phyloP scores from a whole-genome alignment of 1,140 invertebrate genomes.

The Drosophila arawakana region DNA sequence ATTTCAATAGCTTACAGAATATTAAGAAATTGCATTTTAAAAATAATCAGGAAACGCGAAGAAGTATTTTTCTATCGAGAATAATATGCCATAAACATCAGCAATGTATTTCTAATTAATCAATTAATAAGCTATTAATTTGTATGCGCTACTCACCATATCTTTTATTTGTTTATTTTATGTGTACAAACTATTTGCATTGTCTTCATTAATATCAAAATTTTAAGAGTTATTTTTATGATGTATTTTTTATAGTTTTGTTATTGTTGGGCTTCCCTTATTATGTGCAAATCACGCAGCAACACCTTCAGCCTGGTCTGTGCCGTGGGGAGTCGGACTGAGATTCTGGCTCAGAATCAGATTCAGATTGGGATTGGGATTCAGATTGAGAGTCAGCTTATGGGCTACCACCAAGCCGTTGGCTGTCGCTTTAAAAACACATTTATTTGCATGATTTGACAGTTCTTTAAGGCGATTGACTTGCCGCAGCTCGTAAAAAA shows the following conservation, averaged over 20 bases:
- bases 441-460: slow-evolving; percentile 82
- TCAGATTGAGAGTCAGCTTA: slow-evolving; percentile 8
- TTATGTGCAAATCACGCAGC: slow-evolving; percentile 40
- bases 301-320: slow-evolving; percentile 8
- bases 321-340: slow-evolving; percentile 9
- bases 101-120: slow-evolving; percentile 31
- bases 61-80: slow-evolving; percentile 2
- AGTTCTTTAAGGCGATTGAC: slow-evolving; percentile 77
- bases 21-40: no score
- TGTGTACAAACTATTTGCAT: slow-evolving; percentile 27
- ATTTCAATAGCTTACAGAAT: no score
- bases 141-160: slow-evolving; percentile 14
- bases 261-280: slow-evolving; percentile 30
- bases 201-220: slow-evolving; percentile 37
- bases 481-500: slow-evolving; percentile 47
- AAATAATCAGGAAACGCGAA: slow-evolving; percentile 1
- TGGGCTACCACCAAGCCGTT: slow-evolving; percentile 19
- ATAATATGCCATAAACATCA: background rate
- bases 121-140: slow-evolving; percentile 45
- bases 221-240: slow-evolving; percentile 21
- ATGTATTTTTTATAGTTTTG: background rate
- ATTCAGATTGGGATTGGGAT: slow-evolving; percentile 14
- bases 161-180: slow-evolving; percentile 20
- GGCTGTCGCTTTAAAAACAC: slow-evolving; percentile 55
- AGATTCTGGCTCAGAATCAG: slow-evolving; percentile 6